Conservation (phyloP, 2,113 vertebrate species). For the Cnemophilus loriae region DNA sequence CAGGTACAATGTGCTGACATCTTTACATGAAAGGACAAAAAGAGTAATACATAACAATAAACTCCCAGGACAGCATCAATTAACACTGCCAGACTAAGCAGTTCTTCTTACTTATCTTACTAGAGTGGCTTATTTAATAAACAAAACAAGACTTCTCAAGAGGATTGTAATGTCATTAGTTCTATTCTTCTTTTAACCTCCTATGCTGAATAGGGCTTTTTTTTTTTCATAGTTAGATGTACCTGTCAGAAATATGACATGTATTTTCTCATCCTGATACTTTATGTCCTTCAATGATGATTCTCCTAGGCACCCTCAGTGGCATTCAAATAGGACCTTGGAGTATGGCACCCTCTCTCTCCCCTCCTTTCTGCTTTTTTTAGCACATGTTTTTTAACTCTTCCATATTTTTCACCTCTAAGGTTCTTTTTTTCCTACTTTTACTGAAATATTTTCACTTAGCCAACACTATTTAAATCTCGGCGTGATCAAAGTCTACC, state of each 20-base stretch:
- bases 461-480: conserved; percentile 1
- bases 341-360: neutral
- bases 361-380: neutral
- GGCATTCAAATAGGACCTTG: neutral
- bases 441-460: neutral
- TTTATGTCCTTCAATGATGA: neutral
- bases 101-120: conserved; percentile 40
- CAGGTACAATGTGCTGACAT: neutral
- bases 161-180: conserved; percentile 17
- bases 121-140: conserved; percentile 23
- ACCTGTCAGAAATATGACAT: conserved; percentile 6
- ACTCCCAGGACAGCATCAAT: conserved; percentile 32
- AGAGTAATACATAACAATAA: conserved; percentile 30
- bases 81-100: conserved; percentile 30
- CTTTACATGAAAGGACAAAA: conserved; percentile 33
- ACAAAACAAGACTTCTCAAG: conserved; percentile 33
- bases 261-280: neutral
- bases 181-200: neutral
- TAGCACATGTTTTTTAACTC: rapidly evolving
- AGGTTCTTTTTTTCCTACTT: neutral
- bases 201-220: neutral
- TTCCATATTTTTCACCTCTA: neutral
- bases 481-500: neutral
- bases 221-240: neutral
- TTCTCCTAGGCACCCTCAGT: neutral